Evolutionary conservation across 2,888 invertebrate genomes (phyloP).

Genomic region (Plusia festucae): DNA sequence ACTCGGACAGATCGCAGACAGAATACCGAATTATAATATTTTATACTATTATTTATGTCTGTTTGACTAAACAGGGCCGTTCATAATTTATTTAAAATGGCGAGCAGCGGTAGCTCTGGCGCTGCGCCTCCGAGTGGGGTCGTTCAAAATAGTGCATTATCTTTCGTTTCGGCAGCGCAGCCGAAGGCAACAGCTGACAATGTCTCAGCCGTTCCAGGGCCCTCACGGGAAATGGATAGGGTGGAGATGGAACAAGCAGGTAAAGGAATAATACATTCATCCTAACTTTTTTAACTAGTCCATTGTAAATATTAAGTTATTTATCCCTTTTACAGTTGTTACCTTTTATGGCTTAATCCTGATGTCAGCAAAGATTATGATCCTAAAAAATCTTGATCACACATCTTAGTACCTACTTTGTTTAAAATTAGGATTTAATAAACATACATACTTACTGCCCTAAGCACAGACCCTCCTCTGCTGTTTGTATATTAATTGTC

Average conservation of each 20-base stretch:
- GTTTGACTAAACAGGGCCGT: no score
- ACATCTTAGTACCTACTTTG: no score
- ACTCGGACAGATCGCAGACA: slow-evolving; percentile 47
- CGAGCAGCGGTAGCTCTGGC: slow-evolving; percentile 64
- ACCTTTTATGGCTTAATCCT: background rate
- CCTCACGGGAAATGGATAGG: slow-evolving; percentile 59
- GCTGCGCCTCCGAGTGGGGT: slow-evolving; percentile 69
- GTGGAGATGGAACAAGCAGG: slow-evolving; percentile 69
- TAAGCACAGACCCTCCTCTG: no score
- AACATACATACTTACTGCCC: no score
- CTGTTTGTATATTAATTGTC: no score
- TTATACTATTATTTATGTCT: no score
- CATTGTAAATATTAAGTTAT: background rate
- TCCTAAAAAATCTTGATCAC: background rate
- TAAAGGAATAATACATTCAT: slow-evolving; percentile 41
- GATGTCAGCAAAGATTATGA: slow-evolving; percentile 1
- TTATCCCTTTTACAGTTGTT: background rate
- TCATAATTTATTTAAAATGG: slow-evolving; percentile 65
- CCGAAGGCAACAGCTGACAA: slow-evolving; percentile 60
- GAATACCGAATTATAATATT: background rate
- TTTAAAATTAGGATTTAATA: no score
- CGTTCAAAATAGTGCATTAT: slow-evolving; percentile 78
- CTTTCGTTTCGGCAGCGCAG: slow-evolving; percentile 80
- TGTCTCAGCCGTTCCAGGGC: slow-evolving; percentile 48
- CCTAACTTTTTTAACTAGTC: background rate